Evolutionary conservation across 1,140 invertebrate genomes (phyloP).

Genomic region (Eumaeus atala): DNA sequence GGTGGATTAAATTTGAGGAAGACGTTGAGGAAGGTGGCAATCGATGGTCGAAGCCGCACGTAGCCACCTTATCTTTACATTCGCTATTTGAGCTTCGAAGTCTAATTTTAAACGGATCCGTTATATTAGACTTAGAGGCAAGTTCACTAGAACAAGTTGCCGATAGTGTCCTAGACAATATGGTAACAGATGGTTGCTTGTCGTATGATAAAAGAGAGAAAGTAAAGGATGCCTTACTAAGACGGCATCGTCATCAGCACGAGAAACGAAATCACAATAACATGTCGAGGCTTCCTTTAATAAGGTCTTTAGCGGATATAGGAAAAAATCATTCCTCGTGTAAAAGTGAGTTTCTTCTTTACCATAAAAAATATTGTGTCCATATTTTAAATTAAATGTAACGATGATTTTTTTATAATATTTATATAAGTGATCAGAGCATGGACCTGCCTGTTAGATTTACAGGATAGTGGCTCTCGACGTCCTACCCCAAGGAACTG

Average conservation of each 20-base stretch:
- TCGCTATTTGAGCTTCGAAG: constrained; percentile 92
- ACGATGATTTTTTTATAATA: not conserved
- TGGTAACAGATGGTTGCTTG: constrained; percentile 88
- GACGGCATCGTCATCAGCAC: constrained; percentile 96
- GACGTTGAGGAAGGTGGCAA: constrained; percentile 96
- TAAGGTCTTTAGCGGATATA: constrained; percentile 96
- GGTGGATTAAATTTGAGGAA: constrained; percentile 97
- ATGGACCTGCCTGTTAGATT: constrained; percentile 75
- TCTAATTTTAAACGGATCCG: constrained; percentile 90
- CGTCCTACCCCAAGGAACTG: constrained; percentile 69
- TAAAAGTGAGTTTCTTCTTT: constrained; percentile 84
- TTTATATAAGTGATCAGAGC: no score
- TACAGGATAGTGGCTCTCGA: constrained; percentile 75
- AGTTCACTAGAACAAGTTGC: constrained; percentile 88
- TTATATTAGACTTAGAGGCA: constrained; percentile 94
- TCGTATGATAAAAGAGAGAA: constrained; percentile 85
- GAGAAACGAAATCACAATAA: constrained; percentile 86
- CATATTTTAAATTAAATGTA: not conserved
- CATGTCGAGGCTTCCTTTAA: constrained; percentile 92
- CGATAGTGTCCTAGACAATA: constrained; percentile 93
- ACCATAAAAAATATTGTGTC: not conserved
- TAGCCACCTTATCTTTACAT: constrained; percentile 92
- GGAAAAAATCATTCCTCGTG: constrained; percentile 95
- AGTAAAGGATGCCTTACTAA: constrained; percentile 90
- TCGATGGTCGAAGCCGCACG: constrained; percentile 95